phyloP scores from a whole-genome alignment of 2,113 vertebrate genomes.

The Guaruba guarouba region DNA sequence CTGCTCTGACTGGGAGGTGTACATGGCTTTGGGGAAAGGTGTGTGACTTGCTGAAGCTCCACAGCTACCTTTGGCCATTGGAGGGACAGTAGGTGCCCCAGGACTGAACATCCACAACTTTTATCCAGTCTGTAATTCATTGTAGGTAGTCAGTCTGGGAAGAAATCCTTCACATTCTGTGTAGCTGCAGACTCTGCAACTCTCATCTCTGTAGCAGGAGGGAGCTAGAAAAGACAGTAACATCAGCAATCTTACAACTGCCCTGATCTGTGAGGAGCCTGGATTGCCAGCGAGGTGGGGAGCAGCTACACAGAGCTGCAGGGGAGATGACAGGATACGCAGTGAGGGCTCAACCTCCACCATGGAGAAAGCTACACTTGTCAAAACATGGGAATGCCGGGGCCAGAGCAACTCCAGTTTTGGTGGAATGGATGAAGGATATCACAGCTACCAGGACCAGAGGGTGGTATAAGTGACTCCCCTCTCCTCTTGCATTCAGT shows the following conservation, averaged over 20 bases:
- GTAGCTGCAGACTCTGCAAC: background rate
- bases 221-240: background rate
- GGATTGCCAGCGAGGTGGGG: background rate
- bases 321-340: background rate
- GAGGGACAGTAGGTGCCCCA: background rate
- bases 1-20: background rate
- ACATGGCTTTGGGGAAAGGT: conserved; percentile 1
- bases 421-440: background rate
- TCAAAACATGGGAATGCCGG: background rate
- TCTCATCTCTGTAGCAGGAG: background rate
- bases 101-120: background rate
- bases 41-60: background rate
- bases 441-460: background rate
- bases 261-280: background rate
- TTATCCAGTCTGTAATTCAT: background rate
- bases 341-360: background rate
- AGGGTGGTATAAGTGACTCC: background rate
- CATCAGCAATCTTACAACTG: background rate
- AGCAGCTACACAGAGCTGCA: background rate
- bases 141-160: background rate
- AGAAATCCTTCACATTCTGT: background rate
- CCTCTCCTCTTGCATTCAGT: background rate
- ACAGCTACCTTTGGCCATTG: background rate
- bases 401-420: background rate
- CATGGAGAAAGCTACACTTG: background rate